Conservation (phyloP, 2,797 vertebrate species). For the Nyctalus aviator region DNA sequence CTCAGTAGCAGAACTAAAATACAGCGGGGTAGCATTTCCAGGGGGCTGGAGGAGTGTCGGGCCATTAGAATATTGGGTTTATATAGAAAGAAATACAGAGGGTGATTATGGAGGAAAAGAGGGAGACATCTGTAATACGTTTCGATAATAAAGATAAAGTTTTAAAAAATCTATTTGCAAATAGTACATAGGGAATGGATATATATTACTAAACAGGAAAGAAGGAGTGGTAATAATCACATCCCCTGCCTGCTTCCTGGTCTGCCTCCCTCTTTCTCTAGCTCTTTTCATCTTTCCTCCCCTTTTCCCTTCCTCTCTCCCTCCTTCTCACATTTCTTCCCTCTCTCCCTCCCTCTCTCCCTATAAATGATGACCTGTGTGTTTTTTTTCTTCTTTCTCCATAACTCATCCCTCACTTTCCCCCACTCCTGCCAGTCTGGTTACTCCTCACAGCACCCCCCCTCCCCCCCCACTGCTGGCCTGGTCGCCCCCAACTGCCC, state of each 20-base stretch:
- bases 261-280: neutral
- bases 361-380: neutral
- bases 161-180: neutral
- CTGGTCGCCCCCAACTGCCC: no score
- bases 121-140: no score
- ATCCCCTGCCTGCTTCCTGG: no score
- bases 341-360: neutral
- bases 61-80: neutral
- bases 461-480: no score
- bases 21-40: neutral
- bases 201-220: neutral
- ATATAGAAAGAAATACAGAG: neutral
- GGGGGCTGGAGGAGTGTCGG: neutral
- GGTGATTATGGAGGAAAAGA: neutral
- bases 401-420: neutral
- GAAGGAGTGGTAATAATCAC: neutral
- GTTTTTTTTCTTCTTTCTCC: neutral
- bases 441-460: no score
- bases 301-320: neutral
- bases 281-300: neutral
- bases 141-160: no score
- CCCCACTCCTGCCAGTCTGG: no score
- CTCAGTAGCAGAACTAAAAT: constrained; percentile 43
- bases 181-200: neutral
- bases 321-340: neutral